Evolutionary conservation across 2,797 vertebrate species (phyloP).

Genomic region (Martes flavigula): DNA sequence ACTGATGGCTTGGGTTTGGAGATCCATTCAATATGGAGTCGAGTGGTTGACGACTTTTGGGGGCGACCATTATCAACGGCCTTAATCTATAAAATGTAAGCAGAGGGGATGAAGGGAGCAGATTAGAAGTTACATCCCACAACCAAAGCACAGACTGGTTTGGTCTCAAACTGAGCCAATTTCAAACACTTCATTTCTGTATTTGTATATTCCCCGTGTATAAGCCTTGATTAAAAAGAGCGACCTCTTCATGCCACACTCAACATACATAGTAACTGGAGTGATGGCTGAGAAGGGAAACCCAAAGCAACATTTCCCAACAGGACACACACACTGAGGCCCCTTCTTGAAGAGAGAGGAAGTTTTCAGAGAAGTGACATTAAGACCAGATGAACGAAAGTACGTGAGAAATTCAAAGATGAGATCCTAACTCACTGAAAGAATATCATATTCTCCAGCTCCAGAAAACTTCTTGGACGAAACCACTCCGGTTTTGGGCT

Average conservation of each 20-base stretch:
- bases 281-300: not conserved
- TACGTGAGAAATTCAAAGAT: not conserved
- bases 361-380: not conserved
- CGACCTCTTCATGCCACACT: not conserved
- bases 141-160: not conserved
- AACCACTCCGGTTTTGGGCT: slow-evolving; percentile 97
- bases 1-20: slow-evolving; percentile 88
- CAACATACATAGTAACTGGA: not conserved
- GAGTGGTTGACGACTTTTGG: slow-evolving; percentile 95
- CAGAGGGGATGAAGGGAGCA: not conserved
- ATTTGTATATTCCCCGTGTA: not conserved
- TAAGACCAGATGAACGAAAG: not conserved
- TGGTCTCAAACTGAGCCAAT: not conserved
- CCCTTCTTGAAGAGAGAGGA: not conserved
- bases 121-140: too few species aligned
- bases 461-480: slow-evolving; percentile 96
- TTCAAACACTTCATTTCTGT: not conserved
- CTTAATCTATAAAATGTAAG: slow-evolving; percentile 91
- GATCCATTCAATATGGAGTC: slow-evolving; percentile 98
- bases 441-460: slow-evolving; percentile 96
- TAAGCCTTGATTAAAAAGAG: slow-evolving; percentile 24
- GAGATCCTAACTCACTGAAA: slow-evolving; percentile 91
- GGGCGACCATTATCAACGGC: slow-evolving; percentile 98
- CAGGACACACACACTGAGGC: not conserved
- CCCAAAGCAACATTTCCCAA: not conserved